Evolutionary conservation across 2,888 invertebrate species (phyloP).

Genomic region (Aricia artaxerxes): DNA sequence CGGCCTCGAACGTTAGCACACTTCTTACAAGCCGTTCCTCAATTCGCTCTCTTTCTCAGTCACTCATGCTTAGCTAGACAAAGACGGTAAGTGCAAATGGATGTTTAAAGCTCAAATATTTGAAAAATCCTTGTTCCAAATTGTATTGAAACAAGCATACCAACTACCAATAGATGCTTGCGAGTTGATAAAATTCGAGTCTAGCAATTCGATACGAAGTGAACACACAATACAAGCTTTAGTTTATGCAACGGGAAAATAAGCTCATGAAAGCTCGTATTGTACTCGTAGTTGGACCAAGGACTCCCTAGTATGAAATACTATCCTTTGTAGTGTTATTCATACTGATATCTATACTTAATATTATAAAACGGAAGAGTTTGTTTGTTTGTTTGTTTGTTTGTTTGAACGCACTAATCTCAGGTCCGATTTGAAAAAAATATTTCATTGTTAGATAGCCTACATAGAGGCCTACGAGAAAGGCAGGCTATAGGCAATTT

Average conservation of each 20-base stretch:
- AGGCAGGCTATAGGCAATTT: too few species aligned
- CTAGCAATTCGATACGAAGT: background rate
- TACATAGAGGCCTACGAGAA: too few species aligned
- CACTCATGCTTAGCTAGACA: background rate
- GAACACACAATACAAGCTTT: background rate
- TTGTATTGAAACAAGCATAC: background rate
- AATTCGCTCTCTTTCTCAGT: background rate
- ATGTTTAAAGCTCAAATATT: background rate
- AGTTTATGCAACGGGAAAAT: background rate
- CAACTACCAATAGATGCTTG: background rate
- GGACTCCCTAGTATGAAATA: background rate
- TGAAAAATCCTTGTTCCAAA: constrained; percentile 3
- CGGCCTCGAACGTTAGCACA: background rate
- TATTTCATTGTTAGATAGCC: too few species aligned
- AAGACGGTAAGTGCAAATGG: background rate
- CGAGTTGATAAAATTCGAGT: background rate
- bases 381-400: too few species aligned
- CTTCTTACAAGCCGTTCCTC: background rate
- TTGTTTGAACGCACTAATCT: too few species aligned
- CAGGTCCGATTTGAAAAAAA: too few species aligned
- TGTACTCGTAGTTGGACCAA: background rate
- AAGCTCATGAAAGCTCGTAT: background rate
- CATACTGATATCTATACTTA: too few species aligned
- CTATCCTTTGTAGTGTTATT: background rate
- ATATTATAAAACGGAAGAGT: too few species aligned